Evolutionary conservation across 2,797 vertebrate genomes (phyloP).

Genomic region (Falco cherrug): DNA sequence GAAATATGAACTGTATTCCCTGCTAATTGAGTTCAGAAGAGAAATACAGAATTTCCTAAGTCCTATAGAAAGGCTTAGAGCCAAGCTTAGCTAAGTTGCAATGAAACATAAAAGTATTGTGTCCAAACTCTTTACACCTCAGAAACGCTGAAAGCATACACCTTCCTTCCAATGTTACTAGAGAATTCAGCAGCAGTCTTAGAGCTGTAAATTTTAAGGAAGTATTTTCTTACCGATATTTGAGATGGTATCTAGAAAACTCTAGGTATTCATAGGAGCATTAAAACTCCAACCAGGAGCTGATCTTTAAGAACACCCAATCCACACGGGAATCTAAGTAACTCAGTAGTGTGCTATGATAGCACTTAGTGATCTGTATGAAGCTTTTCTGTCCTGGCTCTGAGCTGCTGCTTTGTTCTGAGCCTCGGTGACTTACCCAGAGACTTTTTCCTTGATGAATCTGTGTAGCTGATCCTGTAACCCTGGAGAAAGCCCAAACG

Average conservation of each 20-base stretch:
- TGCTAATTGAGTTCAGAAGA: background rate
- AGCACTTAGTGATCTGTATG: background rate
- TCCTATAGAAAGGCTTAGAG: background rate
- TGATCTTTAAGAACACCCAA: rapidly evolving
- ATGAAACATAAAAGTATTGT: background rate
- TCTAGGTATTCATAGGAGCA: background rate
- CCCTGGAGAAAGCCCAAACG: conserved; percentile 82
- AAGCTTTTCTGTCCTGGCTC: background rate
- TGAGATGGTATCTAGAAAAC: background rate
- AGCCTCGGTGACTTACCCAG: background rate
- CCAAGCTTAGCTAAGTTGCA: background rate
- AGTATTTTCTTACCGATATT: background rate
- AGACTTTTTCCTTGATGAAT: conserved; percentile 9
- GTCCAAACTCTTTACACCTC: background rate
- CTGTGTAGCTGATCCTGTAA: conserved; percentile 77
- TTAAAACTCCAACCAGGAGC: background rate
- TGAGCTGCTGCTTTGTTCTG: background rate
- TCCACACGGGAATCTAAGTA: background rate
- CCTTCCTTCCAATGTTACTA: background rate
- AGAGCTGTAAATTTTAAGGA: background rate
- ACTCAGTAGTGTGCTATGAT: background rate
- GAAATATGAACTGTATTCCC: background rate
- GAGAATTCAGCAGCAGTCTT: background rate
- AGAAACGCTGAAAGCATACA: background rate
- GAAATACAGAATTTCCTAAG: background rate